These are phyloP conservation scores for Neosilurus mollespiculum DNA, from an alignment of 2,797 vertebrate genomes.

Conservation along the genomic window DNA sequence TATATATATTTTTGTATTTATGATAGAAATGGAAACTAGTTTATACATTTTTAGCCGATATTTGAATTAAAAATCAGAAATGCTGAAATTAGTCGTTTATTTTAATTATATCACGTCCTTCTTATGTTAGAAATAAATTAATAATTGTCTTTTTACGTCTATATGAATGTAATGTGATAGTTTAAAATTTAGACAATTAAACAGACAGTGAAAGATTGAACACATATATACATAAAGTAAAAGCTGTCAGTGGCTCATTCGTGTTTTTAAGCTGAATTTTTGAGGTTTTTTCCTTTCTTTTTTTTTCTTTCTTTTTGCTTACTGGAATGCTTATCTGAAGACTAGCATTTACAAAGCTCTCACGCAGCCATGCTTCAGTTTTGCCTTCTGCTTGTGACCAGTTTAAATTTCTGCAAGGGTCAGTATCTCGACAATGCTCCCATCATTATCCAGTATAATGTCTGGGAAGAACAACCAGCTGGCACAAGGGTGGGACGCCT, in stretches of 20 bases:
- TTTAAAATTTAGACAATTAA: background rate
- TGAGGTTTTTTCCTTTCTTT: constrained; percentile 30
- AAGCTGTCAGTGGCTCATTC: background rate
- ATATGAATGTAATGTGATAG: background rate
- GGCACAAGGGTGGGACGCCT: constrained; percentile 83
- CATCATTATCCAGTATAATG: constrained; percentile 72
- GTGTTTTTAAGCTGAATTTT: background rate
- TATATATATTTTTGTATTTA: background rate
- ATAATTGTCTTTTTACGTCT: background rate
- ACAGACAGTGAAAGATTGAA: background rate
- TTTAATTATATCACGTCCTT: constrained; percentile 9
- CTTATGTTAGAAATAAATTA: background rate
- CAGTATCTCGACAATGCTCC: constrained; percentile 57
- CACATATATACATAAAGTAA: background rate
- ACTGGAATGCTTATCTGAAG: constrained; percentile 34
- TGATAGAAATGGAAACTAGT: background rate
- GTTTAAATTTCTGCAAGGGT: constrained; percentile 53
- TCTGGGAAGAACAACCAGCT: constrained; percentile 81
- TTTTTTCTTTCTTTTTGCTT: constrained; percentile 14
- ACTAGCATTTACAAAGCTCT: constrained; percentile 34
- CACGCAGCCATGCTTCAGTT: constrained; percentile 66
- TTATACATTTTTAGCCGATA: background rate
- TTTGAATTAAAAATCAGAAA: background rate
- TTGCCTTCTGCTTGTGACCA: constrained; percentile 53
- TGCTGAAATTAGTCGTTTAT: background rate